Evolutionary conservation across 2,888 invertebrate genomes (phyloP), one percentile per base, ranked within the genome.

Genomic region (Drosophila ustulata): DNA sequence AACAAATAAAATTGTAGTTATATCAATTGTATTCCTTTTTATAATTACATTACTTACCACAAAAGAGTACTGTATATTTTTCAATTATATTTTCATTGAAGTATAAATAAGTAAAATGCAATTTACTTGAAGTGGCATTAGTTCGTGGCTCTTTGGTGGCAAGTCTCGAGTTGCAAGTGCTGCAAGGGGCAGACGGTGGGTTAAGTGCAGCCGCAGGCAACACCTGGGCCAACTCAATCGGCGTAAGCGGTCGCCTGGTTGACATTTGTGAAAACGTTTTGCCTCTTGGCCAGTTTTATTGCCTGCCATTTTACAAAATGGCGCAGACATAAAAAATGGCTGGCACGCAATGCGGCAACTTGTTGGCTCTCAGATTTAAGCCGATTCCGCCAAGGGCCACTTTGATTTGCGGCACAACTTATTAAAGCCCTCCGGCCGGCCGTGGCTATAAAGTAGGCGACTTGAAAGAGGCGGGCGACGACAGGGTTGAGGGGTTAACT

Each of bases 341-440:
- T 51, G 46, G 18, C 75, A 76, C 79, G 71, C 75, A 79, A 79
- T 79, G 77, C 77, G 64, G 79, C 71, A 79, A 71, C 77, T 79
- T 65, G 79, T 71, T 77, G 75, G 62, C 71, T 45, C 46, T 56
- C 51, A 18, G 58, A 59, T 67, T 65, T 61, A 41, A 26, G 57
- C 26, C 56, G 45, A 43, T 57, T 32, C 32, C 32, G 49, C 50
- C 30, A 13, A 23, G 41, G 61, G 56, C 34, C 47, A 62, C 61
- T 65, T 78, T 75, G 71, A 71, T 62, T 75, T 75, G 75, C 66
- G 79, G 56, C 49, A 39, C 46, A 58, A 63, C 51, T 52, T 71
- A 67, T 79, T 79, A 77, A 78, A 71, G 65, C 41, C 50, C 37
- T 49, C 46, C 55, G 50, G 46, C 26, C 26, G 51, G 46, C 8